Conservation (phyloP, 2,797 vertebrate genomes). For the Neoniphon sammara region DNA sequence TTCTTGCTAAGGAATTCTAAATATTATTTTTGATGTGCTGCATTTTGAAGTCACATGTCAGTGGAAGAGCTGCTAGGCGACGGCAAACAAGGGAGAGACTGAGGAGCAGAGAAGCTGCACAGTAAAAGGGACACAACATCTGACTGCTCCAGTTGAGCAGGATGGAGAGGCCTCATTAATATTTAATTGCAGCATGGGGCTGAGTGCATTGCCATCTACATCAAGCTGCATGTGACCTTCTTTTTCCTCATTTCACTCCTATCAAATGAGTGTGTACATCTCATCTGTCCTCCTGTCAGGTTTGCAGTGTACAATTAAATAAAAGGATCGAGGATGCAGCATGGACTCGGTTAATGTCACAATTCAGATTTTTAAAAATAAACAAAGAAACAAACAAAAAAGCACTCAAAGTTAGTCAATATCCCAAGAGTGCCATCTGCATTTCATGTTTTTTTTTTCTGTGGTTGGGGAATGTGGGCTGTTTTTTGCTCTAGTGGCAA, state of each 20-base stretch:
- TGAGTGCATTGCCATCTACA: slow-evolving; percentile 73
- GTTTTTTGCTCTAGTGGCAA: not conserved
- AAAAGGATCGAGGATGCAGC: slow-evolving; percentile 6
- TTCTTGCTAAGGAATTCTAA: slow-evolving; percentile 27
- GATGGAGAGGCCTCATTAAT: slow-evolving; percentile 79
- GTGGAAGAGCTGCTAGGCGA: slow-evolving; percentile 37
- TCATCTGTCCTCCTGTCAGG: slow-evolving; percentile 36
- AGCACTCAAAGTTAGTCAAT: not conserved
- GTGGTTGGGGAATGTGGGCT: not conserved
- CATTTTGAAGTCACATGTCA: slow-evolving; percentile 44
- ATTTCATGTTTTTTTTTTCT: not conserved
- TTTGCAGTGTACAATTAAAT: slow-evolving; percentile 38
- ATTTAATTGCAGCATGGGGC: slow-evolving; percentile 78
- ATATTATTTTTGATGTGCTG: slow-evolving; percentile 37
- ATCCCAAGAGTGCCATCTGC: slow-evolving; percentile 5
- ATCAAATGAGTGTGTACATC: slow-evolving; percentile 33
- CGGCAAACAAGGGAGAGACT: slow-evolving; percentile 33
- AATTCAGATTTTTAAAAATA: not conserved
- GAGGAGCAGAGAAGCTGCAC: slow-evolving; percentile 53
- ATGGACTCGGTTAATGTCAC: slow-evolving; percentile 3
- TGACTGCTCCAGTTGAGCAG: slow-evolving; percentile 66
- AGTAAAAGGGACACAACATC: slow-evolving; percentile 50
- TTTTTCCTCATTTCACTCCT: slow-evolving; percentile 56
- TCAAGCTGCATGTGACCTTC: slow-evolving; percentile 74
- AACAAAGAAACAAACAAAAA: too few species aligned